Base-by-base conservation (phyloP, 2,888 invertebrate genomes). In the Onchidella celtica region DNA sequence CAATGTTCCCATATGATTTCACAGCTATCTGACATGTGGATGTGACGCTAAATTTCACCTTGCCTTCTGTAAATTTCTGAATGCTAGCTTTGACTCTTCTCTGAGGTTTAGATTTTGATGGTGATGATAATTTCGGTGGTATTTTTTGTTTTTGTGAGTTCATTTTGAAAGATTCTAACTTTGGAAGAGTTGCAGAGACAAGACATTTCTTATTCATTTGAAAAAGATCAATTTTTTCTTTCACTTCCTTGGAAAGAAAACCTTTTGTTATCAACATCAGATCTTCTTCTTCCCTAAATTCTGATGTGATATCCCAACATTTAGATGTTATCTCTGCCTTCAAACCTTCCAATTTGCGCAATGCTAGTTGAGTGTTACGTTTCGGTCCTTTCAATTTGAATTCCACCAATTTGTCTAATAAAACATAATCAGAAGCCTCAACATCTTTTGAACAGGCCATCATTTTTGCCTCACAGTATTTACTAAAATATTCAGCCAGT, bases 1-100 rank as follows among this genome's bases (percentile, higher is more conserved):
- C 38, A 14, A 78, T 61, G 38, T 78, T 47, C 24, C 78, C 78
- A 61, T 78, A 70, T 34, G 78, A 40, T n/a, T 78, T 78, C 27
- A 78, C 24, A n/a, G 70, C 40, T 2, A 78, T 29, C 36, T 78
- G 24, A 29, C 78, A 78, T 3, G 69, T 70, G 57, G 21, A 2
- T 24, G 55, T 55, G 9, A 77, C 27, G 17, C 14, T 36, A 17
- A 47, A 47, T 6, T 11, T 47, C 59, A 66, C 29, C 24, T 77
- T 77, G 14, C 1, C 11, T 36, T 57, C 55, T 4, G 2, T 6
- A 17, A 17, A 17, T 47, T 17, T 47, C 17, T 47, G 47, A 47
- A 47, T 17, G 6, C 6, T 17, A 11, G 47, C 9, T 47, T 17
- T 47, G 47, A 17, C 47, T 47, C 9, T 6, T 47, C 47, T 47